phyloP scores from a whole-genome alignment of 2,797 vertebrate species.

The Synaphobranchus kaupii region DNA sequence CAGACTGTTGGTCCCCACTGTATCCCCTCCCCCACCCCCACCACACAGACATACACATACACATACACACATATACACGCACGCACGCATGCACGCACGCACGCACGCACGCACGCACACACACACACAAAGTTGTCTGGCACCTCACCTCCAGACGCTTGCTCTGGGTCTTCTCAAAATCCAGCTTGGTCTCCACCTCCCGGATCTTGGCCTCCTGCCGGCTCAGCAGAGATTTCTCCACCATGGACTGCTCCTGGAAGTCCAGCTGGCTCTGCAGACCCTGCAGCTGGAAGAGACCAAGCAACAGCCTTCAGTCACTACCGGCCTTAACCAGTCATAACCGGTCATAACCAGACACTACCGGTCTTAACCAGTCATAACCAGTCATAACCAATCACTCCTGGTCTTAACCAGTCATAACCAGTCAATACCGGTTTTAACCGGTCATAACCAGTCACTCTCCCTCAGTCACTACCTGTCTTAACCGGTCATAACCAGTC shows the following conservation, averaged over 20 bases:
- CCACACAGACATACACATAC: no score
- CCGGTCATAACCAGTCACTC: no score
- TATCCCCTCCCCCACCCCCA: no score
- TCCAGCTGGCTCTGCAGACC: constrained; percentile 95
- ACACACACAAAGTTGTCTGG: background rate
- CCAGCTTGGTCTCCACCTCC: constrained; percentile 91
- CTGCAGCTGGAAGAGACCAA: constrained; percentile 76
- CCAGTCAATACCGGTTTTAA: background rate
- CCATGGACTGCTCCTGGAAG: constrained; percentile 96
- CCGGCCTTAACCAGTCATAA: no score
- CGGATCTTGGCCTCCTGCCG: constrained; percentile 95
- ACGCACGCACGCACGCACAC: no score
- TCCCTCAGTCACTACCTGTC: background rate
- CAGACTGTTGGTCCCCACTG: no score
- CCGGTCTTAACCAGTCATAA: no score
- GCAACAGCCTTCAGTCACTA: background rate
- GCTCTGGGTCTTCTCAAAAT: constrained; percentile 96
- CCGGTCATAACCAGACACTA: no score
- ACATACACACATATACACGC: no score
- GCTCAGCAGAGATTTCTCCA: constrained; percentile 93
- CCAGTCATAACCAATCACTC: no score
- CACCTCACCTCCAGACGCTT: constrained; percentile 90
- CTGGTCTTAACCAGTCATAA: no score
- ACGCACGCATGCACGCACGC: no score
- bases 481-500: background rate